phyloP scores from a whole-genome alignment of 2,888 invertebrate genomes.

The Acanthoscelides obtectus region DNA sequence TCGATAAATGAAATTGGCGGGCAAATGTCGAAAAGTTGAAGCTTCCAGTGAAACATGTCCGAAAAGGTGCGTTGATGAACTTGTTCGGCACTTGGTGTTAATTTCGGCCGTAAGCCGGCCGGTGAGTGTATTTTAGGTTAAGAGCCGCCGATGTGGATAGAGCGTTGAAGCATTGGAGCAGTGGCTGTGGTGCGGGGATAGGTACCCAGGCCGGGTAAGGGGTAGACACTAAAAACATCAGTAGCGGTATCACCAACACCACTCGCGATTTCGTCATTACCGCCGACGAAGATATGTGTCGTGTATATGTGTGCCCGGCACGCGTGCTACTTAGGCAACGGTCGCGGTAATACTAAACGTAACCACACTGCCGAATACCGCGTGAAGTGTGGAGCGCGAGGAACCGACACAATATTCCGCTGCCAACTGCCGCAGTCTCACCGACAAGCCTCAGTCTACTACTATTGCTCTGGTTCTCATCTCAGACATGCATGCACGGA shows the following conservation, averaged over 20 bases:
- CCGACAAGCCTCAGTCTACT: neutral
- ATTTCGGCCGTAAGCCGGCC: neutral
- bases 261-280: conserved; percentile 38
- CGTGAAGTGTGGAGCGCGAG: neutral
- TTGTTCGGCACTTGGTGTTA: neutral
- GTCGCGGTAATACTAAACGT: conserved; percentile 46
- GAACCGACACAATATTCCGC: neutral
- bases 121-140: neutral
- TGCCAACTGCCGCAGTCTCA: neutral
- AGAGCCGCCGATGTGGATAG: conserved; percentile 7
- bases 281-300: conserved; percentile 29
- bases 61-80: neutral
- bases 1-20: neutral
- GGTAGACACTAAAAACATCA: neutral
- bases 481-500: neutral
- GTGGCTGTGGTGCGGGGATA: neutral
- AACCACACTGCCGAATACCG: neutral
- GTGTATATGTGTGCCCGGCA: conserved; percentile 24
- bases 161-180: neutral
- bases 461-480: neutral
- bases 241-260: conserved; percentile 28
- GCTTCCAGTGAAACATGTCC: neutral
- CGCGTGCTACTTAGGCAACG: conserved; percentile 49
- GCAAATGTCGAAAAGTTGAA: neutral
- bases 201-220: neutral